Conservation (phyloP, 2,797 vertebrate species). For the Bradypus variegatus region DNA sequence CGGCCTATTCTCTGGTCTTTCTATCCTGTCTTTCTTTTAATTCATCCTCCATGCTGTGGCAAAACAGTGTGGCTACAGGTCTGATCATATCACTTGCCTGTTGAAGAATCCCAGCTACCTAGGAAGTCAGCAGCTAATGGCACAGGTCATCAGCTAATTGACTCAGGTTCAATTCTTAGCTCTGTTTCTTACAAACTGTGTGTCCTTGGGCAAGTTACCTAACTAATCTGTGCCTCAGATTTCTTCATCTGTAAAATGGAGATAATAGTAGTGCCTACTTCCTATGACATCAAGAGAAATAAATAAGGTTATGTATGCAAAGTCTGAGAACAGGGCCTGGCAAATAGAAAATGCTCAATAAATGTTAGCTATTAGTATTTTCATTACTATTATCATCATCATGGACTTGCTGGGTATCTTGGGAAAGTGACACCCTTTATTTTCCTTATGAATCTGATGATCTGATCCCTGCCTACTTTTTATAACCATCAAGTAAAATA, state of each 20-base stretch:
- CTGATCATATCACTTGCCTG: background rate
- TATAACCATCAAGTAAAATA: slow-evolving; percentile 14
- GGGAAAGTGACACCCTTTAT: background rate
- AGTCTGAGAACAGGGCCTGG: background rate
- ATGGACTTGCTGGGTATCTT: background rate
- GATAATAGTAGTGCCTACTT: background rate
- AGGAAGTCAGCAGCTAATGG: background rate
- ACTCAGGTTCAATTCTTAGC: background rate
- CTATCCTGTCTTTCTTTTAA: background rate
- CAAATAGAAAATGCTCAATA: background rate
- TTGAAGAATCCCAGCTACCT: background rate
- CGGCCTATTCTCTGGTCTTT: background rate
- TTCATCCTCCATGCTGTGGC: background rate
- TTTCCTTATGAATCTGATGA: background rate
- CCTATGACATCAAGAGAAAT: background rate
- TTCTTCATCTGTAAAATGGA: background rate
- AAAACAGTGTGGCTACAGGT: background rate
- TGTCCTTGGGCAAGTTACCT: background rate
- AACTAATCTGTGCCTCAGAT: background rate
- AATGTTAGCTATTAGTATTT: background rate
- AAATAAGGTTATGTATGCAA: background rate
- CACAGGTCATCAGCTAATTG: background rate
- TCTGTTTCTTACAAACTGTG: background rate
- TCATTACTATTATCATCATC: background rate
- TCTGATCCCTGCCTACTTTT: background rate